Evolutionary conservation across 2,113 vertebrate genomes (phyloP).

Genomic region (Actenoides hombroni): DNA sequence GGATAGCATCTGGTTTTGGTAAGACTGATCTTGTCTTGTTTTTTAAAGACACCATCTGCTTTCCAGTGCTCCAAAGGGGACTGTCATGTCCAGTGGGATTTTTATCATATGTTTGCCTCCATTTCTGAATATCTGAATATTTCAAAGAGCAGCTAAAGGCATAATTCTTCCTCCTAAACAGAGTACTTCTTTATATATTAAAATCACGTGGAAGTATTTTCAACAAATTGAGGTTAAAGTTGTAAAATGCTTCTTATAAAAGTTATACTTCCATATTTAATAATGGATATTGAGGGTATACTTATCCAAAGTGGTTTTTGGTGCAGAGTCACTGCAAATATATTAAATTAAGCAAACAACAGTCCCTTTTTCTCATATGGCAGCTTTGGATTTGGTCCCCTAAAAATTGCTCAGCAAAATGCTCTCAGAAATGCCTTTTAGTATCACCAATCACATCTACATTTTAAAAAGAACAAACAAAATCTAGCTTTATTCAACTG

Average conservation of each 20-base stretch:
- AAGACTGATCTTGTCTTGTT: slow-evolving; percentile 2
- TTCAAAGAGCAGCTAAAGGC: slow-evolving; percentile 25
- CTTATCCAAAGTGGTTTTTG: neutral
- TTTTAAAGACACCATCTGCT: slow-evolving; percentile 66
- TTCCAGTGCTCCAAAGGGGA: slow-evolving; percentile 3
- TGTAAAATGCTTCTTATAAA: neutral
- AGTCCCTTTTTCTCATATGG: neutral
- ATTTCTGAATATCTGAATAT: slow-evolving; percentile 37
- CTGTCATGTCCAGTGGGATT: neutral
- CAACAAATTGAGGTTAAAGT: neutral
- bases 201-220: neutral
- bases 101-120: slow-evolving; percentile 39
- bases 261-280: neutral
- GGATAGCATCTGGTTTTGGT: slow-evolving; percentile 1
- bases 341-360: slow-evolving; percentile 22
- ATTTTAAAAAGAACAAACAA: slow-evolving; percentile 59
- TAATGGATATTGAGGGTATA: neutral
- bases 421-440: slow-evolving; percentile 10
- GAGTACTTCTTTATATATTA: neutral
- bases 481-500: slow-evolving; percentile 65
- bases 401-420: neutral
- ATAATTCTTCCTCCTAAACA: slow-evolving; percentile 3
- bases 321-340: neutral
- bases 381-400: neutral
- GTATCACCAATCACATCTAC: slow-evolving; percentile 47